phyloP scores from a whole-genome alignment of 2,797 vertebrate species.

The Mormyrops attenuatus region DNA sequence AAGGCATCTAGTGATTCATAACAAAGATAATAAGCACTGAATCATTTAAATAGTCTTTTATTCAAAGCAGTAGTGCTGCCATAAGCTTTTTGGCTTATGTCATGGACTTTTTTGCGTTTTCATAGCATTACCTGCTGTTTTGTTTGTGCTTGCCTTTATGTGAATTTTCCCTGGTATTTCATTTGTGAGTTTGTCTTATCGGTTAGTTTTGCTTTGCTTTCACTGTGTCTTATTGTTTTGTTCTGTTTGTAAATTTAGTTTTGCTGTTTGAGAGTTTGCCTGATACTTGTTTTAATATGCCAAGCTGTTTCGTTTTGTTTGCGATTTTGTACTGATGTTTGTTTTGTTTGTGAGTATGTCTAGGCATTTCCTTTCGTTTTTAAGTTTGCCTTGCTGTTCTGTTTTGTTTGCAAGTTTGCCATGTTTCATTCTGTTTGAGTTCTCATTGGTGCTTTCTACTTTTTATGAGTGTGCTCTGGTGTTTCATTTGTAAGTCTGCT shows the following conservation, averaged over 20 bases:
- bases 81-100: constrained; percentile 7
- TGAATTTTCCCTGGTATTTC: neutral
- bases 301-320: neutral
- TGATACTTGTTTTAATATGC: neutral
- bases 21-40: constrained; percentile 30
- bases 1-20: constrained; percentile 26
- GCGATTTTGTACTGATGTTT: neutral
- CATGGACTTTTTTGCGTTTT: constrained; percentile 17
- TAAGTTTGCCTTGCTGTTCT: neutral
- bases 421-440: neutral
- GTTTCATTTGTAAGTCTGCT: neutral
- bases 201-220: neutral
- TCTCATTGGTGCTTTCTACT: neutral
- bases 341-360: neutral
- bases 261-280: neutral
- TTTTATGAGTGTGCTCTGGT: neutral
- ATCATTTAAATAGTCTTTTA: constrained; percentile 15
- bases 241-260: neutral
- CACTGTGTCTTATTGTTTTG: neutral
- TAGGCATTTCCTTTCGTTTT: neutral
- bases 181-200: neutral
- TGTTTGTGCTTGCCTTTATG: constrained; percentile 15
- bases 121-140: neutral
- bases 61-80: neutral
- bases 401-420: neutral